Evolutionary conservation across 53 echinoderm and acorn worm genomes (phyloP).

Genomic region (Mesocentrotus franciscanus): DNA sequence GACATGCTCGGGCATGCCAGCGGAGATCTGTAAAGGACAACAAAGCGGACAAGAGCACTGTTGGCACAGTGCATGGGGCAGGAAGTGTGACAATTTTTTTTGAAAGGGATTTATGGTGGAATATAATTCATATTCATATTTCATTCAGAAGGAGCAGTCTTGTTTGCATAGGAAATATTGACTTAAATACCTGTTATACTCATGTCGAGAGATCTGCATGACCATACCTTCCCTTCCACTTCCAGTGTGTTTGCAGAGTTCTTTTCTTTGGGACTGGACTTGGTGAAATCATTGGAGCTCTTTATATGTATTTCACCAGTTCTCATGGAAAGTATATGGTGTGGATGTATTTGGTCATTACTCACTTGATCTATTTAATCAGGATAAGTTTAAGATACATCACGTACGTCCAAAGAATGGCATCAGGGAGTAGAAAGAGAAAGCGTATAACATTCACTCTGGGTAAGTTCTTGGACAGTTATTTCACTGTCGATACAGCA

Average conservation of each 20-base stretch:
- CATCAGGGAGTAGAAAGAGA: slow-evolving; percentile 31
- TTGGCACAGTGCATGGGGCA: neutral
- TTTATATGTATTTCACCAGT: neutral
- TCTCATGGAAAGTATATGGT: slow-evolving; percentile 17
- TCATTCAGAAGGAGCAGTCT: neutral
- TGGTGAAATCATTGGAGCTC: neutral
- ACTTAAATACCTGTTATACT: neutral
- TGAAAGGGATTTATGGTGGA: slow-evolving; percentile 26
- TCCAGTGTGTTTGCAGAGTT: neutral
- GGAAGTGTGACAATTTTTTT: slow-evolving; percentile 4
- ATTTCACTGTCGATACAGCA: neutral
- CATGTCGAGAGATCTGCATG: neutral
- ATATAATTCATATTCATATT: slow-evolving; percentile 15
- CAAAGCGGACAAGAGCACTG: neutral
- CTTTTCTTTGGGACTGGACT: neutral
- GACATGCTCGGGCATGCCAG: neutral
- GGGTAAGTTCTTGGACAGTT: neutral
- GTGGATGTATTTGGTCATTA: neutral
- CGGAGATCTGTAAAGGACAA: neutral
- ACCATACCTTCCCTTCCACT: neutral
- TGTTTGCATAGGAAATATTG: slow-evolving; percentile 23
- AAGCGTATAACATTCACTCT: neutral
- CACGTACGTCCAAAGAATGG: neutral
- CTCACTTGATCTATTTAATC: neutral
- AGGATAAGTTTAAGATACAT: neutral